These are phyloP conservation scores for Pogonophryne albipinna DNA, from an alignment of 2,797 vertebrate genomes.

Conservation along the genomic window DNA sequence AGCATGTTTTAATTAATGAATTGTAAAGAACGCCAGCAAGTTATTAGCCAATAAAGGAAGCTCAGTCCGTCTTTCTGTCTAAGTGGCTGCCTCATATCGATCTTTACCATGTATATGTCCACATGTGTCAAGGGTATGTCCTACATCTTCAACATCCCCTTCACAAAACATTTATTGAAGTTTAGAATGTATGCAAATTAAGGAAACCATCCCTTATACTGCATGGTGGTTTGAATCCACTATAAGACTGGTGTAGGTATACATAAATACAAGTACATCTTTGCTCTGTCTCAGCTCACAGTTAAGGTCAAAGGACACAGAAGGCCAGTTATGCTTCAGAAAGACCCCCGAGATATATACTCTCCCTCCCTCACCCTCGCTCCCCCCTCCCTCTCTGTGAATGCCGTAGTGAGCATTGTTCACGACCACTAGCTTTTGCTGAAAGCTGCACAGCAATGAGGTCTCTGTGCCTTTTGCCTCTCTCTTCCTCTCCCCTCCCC, in stretches of 20 bases:
- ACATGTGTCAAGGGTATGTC: conserved; percentile 28
- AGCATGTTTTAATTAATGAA: conserved; percentile 48
- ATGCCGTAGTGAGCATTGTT: conserved; percentile 84
- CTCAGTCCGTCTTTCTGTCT: conserved; percentile 25
- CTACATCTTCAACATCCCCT: conserved; percentile 6
- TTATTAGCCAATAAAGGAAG: conserved; percentile 60
- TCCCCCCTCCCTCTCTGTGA: conserved; percentile 60
- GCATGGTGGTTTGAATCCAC: conserved; percentile 5
- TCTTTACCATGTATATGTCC: conserved; percentile 44
- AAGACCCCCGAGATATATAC: conserved; percentile 72
- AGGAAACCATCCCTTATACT: conserved; percentile 4
- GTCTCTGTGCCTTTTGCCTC: conserved; percentile 84
- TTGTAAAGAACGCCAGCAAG: conserved; percentile 30
- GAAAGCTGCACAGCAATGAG: conserved; percentile 84
- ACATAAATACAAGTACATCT: conserved; percentile 61
- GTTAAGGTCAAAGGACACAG: conserved; percentile 80
- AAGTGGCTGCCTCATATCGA: conserved; percentile 46
- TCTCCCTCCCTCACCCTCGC: conserved; percentile 34
- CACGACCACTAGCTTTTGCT: conserved; percentile 80
- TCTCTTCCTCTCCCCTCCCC: conserved; percentile 74
- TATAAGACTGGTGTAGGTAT: conserved; percentile 38
- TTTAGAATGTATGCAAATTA: not conserved
- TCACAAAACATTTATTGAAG: not conserved
- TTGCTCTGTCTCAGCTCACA: conserved; percentile 60
- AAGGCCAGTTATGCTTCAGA: conserved; percentile 75